These are phyloP conservation scores for Amblyteles armatorius DNA, from an alignment of 2,888 invertebrate genomes.

Conservation along the genomic window DNA sequence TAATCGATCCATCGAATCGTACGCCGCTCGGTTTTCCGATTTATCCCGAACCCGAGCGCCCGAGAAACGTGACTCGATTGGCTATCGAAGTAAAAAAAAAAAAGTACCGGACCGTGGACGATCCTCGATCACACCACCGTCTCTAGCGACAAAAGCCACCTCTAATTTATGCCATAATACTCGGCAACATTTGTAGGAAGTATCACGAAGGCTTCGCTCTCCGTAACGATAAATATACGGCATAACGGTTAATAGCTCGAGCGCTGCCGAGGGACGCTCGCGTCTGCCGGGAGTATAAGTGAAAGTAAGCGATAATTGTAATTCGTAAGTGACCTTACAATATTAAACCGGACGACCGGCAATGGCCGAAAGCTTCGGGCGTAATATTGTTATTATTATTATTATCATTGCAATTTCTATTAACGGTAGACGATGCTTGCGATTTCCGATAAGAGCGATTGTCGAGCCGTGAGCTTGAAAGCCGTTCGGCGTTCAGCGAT, in stretches of 20 bases:
- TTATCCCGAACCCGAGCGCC: conserved; percentile 12
- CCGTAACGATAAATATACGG: conserved; percentile 62
- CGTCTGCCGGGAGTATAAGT: conserved; percentile 61
- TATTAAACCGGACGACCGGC: conserved; percentile 56
- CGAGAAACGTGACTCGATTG: conserved; percentile 41
- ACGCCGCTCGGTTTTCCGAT: conserved; percentile 43
- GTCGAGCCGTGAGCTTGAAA: conserved; percentile 26
- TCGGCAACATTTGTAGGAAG: conserved; percentile 25
- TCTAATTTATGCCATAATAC: background rate
- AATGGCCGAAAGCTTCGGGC: conserved; percentile 40
- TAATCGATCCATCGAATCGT: conserved; percentile 48
- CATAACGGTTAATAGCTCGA: conserved; percentile 57
- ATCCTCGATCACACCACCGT: too few species aligned
- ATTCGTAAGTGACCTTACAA: conserved; percentile 59
- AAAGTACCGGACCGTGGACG: too few species aligned
- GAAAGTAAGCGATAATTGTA: conserved; percentile 62
- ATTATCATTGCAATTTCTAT: conserved; percentile 26
- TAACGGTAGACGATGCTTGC: conserved; percentile 16
- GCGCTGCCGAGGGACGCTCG: conserved; percentile 38
- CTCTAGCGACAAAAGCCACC: too few species aligned
- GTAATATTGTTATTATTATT: conserved; percentile 21
- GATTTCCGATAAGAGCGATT: background rate
- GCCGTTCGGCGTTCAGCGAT: conserved; percentile 45
- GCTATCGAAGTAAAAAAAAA: too few species aligned
- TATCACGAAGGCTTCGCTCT: conserved; percentile 1